Evolutionary conservation across 2,113 vertebrate species (phyloP), one percentile per base, ranked within the genome.

Genomic region (Sorex fumeus): DNA sequence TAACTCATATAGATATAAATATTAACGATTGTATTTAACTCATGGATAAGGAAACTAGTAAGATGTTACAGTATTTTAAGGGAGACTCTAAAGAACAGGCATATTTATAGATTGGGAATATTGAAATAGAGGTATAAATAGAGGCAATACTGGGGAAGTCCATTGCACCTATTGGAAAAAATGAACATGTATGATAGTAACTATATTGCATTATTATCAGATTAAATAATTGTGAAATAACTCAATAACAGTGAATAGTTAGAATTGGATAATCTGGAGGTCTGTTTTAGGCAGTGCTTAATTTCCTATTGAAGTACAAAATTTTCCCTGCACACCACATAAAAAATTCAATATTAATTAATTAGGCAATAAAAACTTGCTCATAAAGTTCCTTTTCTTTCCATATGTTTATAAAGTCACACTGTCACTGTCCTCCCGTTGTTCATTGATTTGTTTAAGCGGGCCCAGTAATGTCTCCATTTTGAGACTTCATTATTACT

Each of bases 321-420:
- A 30, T 80, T 82, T n/a, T 0, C 11, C 2, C 0, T 70, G 0
- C 67, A 43, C 6, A 69, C 0, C 32, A 53, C 16, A 87, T 92
- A 74, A 45, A 47, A 91, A 83, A 28, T 90, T 25, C 10, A 91
- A 19, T 47, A 70, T 91, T 89, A 50, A 50, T 75, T 87, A 86
- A 67, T 75, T 87, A 86, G 64, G 43, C 15, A 32, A 69, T 91
- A 67, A 88, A 67, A 88, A 79, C 71, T 62, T 85, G 62, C 40
- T 95, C 76, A 79, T 53, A 84, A 95, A 87, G 25, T 94, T 6
- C 25, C 23, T 88, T 96, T 96, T 62, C 25, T 62, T 23, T 23
- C 15, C 8, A 62, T 62, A 19, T n/a, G n/a, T n/a, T n/a, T n/a
- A n/a, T n/a, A n/a, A n/a, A n/a, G n/a, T n/a, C n/a, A n/a, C n/a